Evolutionary conservation across 2,113 vertebrate species (phyloP).

Genomic region (Carettochelys insculpta): DNA sequence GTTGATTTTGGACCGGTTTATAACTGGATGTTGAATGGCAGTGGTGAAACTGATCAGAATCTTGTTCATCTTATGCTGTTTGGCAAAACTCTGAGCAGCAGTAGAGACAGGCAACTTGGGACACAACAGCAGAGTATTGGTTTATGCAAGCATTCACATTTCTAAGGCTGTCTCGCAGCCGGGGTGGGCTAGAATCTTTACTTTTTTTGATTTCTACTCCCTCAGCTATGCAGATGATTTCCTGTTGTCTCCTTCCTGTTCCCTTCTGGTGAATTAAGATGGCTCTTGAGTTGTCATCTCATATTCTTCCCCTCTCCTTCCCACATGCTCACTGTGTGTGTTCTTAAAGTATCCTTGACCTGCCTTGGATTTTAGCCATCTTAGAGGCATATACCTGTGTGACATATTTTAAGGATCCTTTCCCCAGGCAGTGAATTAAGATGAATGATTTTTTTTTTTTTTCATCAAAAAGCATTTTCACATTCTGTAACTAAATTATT

Average conservation of each 20-base stretch:
- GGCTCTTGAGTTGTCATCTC: neutral
- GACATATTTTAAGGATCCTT: neutral
- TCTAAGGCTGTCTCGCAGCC: neutral
- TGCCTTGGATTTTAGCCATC: neutral
- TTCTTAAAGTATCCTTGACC: neutral
- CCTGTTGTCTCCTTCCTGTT: neutral
- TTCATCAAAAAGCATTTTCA: neutral
- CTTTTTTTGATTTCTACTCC: neutral
- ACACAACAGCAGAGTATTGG: neutral
- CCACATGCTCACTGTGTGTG: neutral
- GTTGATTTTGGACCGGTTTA: neutral
- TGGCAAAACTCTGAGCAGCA: neutral
- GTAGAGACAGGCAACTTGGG: neutral
- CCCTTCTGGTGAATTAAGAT: neutral
- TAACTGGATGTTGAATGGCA: neutral
- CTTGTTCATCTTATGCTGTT: neutral
- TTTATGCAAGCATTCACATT: neutral
- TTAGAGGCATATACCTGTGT: neutral
- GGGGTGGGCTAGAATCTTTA: neutral
- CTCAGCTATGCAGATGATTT: neutral
- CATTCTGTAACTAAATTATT: neutral
- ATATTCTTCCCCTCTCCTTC: neutral
- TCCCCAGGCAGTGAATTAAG: neutral
- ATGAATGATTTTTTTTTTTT: neutral
- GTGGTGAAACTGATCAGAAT: neutral